Percentiles rank a stretch among this genome's conserved stretches.
phyloP scores from a whole-genome alignment of 2,797 vertebrate genomes.

The Urosaurus nigricauda region DNA sequence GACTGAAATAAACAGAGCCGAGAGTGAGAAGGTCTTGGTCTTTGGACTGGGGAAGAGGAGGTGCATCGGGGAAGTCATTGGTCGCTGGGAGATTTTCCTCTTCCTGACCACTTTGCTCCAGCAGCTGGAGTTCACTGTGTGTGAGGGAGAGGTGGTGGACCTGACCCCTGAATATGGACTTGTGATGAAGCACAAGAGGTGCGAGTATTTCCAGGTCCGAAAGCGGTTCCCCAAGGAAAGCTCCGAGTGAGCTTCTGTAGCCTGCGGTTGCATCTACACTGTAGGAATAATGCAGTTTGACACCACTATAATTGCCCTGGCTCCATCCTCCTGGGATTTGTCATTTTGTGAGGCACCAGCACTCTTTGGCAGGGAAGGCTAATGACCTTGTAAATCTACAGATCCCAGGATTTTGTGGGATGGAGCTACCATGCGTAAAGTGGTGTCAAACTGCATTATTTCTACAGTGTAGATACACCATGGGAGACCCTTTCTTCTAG shows the following conservation, averaged over 20 bases:
- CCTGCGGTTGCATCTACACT: too few species aligned
- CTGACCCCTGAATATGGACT: slow-evolving; percentile 87
- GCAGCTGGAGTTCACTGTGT: slow-evolving; percentile 81
- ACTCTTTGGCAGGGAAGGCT: too few species aligned
- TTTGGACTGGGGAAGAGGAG: slow-evolving; percentile 90
- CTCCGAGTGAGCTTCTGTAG: slow-evolving; percentile 53
- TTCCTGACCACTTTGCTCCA: slow-evolving; percentile 90
- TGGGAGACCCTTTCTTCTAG: too few species aligned
- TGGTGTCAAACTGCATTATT: too few species aligned
- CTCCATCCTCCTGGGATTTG: too few species aligned
- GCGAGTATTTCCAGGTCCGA: slow-evolving; percentile 76
- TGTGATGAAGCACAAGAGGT: slow-evolving; percentile 85
- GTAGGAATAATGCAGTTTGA: too few species aligned
- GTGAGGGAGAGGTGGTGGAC: slow-evolving; percentile 79
- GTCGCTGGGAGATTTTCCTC: slow-evolving; percentile 86
- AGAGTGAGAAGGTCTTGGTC: slow-evolving; percentile 83
- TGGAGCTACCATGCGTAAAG: too few species aligned
- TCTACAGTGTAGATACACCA: too few species aligned
- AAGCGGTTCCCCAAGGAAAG: slow-evolving; percentile 59
- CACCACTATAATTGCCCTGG: too few species aligned
- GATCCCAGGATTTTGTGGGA: too few species aligned
- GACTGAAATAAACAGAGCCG: slow-evolving; percentile 77
- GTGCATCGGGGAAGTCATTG: slow-evolving; percentile 89
- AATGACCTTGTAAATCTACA: too few species aligned
- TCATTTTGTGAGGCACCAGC: too few species aligned